Conservation (phyloP, 2,797 vertebrate species). For the Leucoraja ocellata region DNA sequence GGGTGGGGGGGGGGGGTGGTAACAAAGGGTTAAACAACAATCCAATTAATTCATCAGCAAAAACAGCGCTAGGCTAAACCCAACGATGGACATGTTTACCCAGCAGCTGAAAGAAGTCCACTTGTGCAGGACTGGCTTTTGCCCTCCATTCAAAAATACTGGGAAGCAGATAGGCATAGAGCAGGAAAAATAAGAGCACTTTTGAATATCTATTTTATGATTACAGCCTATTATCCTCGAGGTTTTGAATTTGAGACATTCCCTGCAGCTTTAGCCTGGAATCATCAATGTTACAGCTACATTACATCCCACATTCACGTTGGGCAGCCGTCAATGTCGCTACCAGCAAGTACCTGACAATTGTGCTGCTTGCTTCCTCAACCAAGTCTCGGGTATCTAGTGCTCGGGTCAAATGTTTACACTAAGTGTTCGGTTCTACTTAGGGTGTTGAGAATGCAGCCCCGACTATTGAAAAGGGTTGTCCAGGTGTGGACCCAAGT, state of each 20-base stretch:
- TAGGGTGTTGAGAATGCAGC: neutral
- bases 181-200: conserved; percentile 36
- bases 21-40: conserved; percentile 12
- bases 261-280: neutral
- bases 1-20: too few species aligned
- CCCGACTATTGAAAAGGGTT: neutral
- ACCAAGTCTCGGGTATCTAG: neutral
- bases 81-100: neutral
- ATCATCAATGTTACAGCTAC: neutral
- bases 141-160: neutral
- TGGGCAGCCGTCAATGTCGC: too few species aligned
- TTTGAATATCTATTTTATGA: conserved; percentile 15
- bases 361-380: neutral
- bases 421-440: neutral
- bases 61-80: neutral
- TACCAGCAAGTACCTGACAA: neutral
- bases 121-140: neutral
- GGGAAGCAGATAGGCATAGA: neutral
- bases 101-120: neutral
- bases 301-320: neutral
- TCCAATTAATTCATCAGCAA: neutral
- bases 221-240: neutral
- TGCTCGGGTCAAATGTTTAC: neutral
- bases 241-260: neutral
- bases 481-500: neutral